A percentile compares a stretch with the other conserved stretches of the same genome.
phyloP scores from a whole-genome alignment of 1,140 invertebrate species.

The Globodera ellingtonae region DNA sequence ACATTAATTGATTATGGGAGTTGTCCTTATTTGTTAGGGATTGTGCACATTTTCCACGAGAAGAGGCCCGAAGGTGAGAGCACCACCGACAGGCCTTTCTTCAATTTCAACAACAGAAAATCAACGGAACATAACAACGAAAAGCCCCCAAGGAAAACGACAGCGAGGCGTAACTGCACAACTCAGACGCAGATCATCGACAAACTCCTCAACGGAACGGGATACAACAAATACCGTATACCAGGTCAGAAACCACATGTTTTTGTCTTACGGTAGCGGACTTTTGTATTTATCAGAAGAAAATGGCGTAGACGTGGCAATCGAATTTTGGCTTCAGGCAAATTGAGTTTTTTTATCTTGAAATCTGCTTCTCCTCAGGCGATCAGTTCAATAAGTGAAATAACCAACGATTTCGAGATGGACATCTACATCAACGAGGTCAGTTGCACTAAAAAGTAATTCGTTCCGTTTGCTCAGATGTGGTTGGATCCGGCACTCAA shows the following conservation, averaged over 20 bases:
- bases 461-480: constrained; percentile 18
- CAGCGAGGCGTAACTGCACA: constrained; percentile 7
- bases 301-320: constrained; percentile 58
- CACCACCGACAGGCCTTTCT: constrained; percentile 23
- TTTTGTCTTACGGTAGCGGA: background rate
- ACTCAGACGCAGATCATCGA: constrained; percentile 53
- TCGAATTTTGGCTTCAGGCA: constrained; percentile 64
- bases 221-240: constrained; percentile 62
- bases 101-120: background rate
- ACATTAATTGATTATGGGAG: too few species aligned
- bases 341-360: background rate
- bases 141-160: background rate
- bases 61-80: constrained; percentile 28
- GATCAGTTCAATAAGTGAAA: constrained; percentile 64
- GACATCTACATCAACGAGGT: constrained; percentile 66
- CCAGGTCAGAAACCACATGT: constrained; percentile 49
- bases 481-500: constrained; percentile 59
- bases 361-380: constrained; percentile 25
- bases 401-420: constrained; percentile 66
- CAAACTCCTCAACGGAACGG: constrained; percentile 61
- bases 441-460: background rate
- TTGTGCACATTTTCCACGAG: constrained; percentile 30
- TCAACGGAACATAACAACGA: background rate
- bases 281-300: constrained; percentile 47
- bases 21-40: background rate